Evolutionary conservation across 2,888 invertebrate species (phyloP), one percentile per base, ranked within the genome.

Genomic region (Odontomyia ornata): DNA sequence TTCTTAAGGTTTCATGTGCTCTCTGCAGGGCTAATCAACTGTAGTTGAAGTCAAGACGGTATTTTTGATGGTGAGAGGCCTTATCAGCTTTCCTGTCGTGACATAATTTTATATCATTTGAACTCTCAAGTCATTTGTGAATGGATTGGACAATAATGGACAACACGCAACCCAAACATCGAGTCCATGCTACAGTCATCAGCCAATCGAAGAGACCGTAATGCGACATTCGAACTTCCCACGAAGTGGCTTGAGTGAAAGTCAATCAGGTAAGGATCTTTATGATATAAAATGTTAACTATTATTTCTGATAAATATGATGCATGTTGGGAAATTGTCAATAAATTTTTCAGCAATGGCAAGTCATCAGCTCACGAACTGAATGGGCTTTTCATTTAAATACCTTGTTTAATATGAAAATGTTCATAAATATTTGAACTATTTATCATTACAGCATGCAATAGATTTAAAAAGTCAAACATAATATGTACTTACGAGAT

Each of bases 71-170:
- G 76, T 52, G 43, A 46, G 47, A 30, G 84, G 83, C 84, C 86
- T 86, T 86, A 86, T 86, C 86, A 85, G 81, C 85, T 82, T 86
- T 86, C 86, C 86, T 86, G 86, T 86, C 86, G 86, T 86, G 86
- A 84, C 83, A 85, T 83, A 85, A 84, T 85, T 84, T 85, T 84
- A 84, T 84, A 85, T 85, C 83, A 84, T 83, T 83, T 71, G 36
- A 60, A 69, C 76, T 73, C 76, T 67, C 60, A 52, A 73, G 73
- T 79, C 75, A 71, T 76, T 80, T 80, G 80, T 81, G 81, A 80
- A 75, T 75, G 75, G 36, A 75, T 75, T 75, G 75, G 36, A 75
- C 75, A 75, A 57, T 57, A 75, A 52, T 77, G 75, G 76, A 76
- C 76, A 78, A 80, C 80, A 80, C 78, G 78, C 79, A 80, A 75